A percentile compares a stretch with the other conserved stretches of the same genome.
These are phyloP conservation scores for Drosophila lini DNA, from an alignment of 1,140 invertebrate genomes.

Conservation along the genomic window DNA sequence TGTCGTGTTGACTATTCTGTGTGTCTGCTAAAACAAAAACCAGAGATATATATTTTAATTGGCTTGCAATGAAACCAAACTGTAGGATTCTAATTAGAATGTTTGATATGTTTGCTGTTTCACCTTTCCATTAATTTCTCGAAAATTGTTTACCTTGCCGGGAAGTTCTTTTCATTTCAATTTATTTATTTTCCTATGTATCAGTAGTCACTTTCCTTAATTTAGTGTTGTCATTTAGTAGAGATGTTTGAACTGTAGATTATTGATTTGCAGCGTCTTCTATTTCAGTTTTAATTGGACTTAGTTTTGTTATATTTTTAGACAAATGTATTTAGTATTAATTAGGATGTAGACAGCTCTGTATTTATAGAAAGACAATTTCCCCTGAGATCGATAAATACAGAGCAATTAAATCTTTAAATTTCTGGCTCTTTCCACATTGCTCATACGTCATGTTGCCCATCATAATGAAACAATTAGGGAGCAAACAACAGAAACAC, in stretches of 20 bases:
- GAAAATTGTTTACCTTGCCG: not conserved
- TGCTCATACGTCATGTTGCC: conserved; percentile 7
- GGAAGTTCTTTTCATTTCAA: conserved; percentile 9
- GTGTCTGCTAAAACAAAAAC: not conserved
- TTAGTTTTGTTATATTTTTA: not conserved
- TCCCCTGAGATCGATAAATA: not conserved
- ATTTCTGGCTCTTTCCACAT: not conserved
- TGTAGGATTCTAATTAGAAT: conserved; percentile 27
- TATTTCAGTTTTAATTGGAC: not conserved
- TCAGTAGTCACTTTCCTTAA: conserved; percentile 3
- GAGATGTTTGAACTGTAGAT: conserved; percentile 5
- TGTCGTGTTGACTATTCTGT: conserved; percentile 30
- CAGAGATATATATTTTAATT: conserved; percentile 25
- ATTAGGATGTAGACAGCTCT: not conserved
- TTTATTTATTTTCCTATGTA: not conserved
- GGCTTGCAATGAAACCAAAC: conserved; percentile 13
- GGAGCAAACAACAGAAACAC: conserved; percentile 29
- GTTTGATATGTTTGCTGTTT: conserved; percentile 24
- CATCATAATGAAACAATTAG: conserved; percentile 23
- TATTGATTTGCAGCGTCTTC: not conserved
- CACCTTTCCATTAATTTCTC: not conserved
- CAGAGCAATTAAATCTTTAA: not conserved
- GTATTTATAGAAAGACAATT: not conserved
- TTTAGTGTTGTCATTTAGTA: conserved; percentile 16
- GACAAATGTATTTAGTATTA: not conserved